Percentiles rank a stretch among this genome's conserved stretches.
Evolutionary conservation across 2,888 invertebrate species (phyloP).

Genomic region (Polydrusus tereticollis): DNA sequence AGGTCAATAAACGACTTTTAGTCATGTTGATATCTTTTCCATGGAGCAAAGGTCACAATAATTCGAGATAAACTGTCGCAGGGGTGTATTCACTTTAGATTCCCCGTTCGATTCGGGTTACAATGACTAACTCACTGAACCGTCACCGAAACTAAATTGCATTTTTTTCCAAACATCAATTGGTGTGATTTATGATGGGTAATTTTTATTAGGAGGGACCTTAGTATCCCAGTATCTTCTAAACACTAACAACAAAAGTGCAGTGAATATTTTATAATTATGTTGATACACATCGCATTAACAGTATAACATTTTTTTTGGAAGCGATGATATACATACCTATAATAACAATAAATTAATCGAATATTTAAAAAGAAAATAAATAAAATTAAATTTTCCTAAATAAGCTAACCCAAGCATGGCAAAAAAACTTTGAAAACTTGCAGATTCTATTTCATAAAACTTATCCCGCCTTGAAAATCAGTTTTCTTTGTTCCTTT

Average conservation of each 20-base stretch:
- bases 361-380: background rate
- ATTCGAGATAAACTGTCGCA: slow-evolving; percentile 47
- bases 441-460: slow-evolving; percentile 1
- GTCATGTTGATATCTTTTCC: background rate
- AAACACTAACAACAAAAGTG: no score
- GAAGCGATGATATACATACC: no score
- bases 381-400: background rate
- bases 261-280: no score
- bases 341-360: no score
- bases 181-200: slow-evolving; percentile 65
- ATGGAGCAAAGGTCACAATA: slow-evolving; percentile 42
- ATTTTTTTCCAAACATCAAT: slow-evolving; percentile 60
- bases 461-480: slow-evolving; percentile 1
- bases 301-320: no score
- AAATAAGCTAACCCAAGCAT: background rate
- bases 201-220: background rate
- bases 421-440: background rate
- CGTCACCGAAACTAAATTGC: slow-evolving; percentile 60
- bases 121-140: slow-evolving; percentile 59
- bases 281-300: no score
- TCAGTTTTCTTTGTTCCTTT: slow-evolving; percentile 26
- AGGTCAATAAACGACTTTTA: slow-evolving; percentile 20
- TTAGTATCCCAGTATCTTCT: no score
- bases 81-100: slow-evolving; percentile 20
- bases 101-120: slow-evolving; percentile 58